Evolutionary conservation across 2,797 vertebrate genomes (phyloP), one percentile per base, ranked within the genome.

Genomic region (Alectoris magna): DNA sequence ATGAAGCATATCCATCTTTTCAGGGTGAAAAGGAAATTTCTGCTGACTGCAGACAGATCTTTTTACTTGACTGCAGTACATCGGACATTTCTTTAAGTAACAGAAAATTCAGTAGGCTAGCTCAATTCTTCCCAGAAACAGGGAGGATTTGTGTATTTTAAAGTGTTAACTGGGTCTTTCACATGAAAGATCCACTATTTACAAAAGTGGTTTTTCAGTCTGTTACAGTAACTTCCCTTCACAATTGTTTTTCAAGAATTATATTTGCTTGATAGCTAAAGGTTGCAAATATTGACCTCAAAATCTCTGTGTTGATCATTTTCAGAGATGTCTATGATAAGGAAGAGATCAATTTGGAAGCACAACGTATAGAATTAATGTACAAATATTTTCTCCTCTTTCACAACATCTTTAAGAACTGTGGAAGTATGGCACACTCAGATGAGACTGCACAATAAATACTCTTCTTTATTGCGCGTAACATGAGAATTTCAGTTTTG

Each of bases 11-110:
- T 39, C 36, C 24, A 44, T 69, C 29, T 87, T 91, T 67, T 89
- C 48, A 60, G 29, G 6, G 29, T 81, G 49, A 80, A 87, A 87
- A 85, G 29, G 14, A 62, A 94, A 89, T 88, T 95, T 95, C 36
- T 91, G 41, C 80, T 88, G 27, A 51, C 59, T 75, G 55, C 19
- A 75, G 38, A 77, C 5, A 58, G 41, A 66, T 43, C 4, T 76
- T 92, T 88, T 72, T 78, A 68, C n/a, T 68, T 82, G 10, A 72
- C 71, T 58, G 41, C 14, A 80, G 43, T 58, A 53, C 53, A 46
- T 43, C 18, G 69, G 41, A 62, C 38, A 90, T 77, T 72, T 77
- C 67, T 83, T 85, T 83, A 82, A 93, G 76, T 46, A 83, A 83
- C 14, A 46, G 48, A 70, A 90, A 90, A 73, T 3, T 79, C 53